Percentiles rank a stretch among this genome's conserved stretches.
Conservation (phyloP, 2,888 invertebrate genomes). For the Eilema sororculum region DNA sequence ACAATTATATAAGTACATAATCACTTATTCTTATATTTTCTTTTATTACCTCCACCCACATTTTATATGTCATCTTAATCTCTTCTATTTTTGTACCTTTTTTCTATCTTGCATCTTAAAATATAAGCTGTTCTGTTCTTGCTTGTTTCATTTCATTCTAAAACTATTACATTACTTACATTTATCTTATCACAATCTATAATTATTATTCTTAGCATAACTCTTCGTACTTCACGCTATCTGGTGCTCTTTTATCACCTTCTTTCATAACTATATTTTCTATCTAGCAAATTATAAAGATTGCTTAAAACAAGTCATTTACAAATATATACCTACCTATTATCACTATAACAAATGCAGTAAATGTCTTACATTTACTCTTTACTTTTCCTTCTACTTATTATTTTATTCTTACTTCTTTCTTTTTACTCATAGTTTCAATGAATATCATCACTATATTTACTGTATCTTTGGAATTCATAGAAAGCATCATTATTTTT, state of each 20-base stretch:
- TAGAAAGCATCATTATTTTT: too few species aligned
- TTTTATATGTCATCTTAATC: conserved; percentile 17
- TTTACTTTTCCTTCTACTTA: too few species aligned
- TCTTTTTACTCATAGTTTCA: too few species aligned
- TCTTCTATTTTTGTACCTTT: conserved; percentile 20
- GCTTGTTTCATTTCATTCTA: conserved; percentile 66
- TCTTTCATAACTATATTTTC: neutral
- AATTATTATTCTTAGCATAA: neutral
- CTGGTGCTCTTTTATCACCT: neutral
- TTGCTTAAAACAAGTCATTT: too few species aligned
- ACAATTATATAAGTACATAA: too few species aligned
- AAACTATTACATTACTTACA: neutral
- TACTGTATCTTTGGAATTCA: too few species aligned
- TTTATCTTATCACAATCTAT: neutral
- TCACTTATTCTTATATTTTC: conserved; percentile 4
- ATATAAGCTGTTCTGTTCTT: conserved; percentile 52
- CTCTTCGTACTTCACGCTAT: neutral
- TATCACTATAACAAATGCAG: too few species aligned
- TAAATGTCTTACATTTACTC: too few species aligned
- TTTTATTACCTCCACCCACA: conserved; percentile 13
- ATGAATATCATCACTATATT: too few species aligned
- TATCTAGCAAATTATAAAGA: neutral
- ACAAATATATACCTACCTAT: too few species aligned
- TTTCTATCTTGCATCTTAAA: conserved; percentile 34
- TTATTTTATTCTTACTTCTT: too few species aligned